Evolutionary conservation across 2,888 invertebrate genomes (phyloP), one percentile per base, ranked within the genome.

Genomic region (Lepidocyrtinus sp.): DNA sequence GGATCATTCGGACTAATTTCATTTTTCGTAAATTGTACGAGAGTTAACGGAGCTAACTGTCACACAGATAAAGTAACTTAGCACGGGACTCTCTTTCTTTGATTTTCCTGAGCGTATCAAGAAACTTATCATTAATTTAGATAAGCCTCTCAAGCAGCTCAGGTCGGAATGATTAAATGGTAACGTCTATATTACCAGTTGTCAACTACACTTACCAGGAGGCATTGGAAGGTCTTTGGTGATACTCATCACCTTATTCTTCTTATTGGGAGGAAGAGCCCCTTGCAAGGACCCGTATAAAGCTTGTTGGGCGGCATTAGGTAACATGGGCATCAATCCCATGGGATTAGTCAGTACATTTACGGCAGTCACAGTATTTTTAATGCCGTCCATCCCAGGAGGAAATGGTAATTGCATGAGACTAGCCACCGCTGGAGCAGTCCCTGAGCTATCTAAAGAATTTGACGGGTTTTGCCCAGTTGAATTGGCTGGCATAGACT

Each of bases 191-290:
- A n/a, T n/a, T n/a, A n/a, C n/a, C 64, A 73, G 69, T 27, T 12
- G 17, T 7, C 25, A 73, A 22, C 24, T 80, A 25, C 65, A 86
- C 87, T 88, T 88, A 94, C 94, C 93, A 83, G 97, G 97, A 26
- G 97, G 98, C 95, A 98, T 95, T 0, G 98, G 98, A 82, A 98
- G 90, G 89, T 96, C 96, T 90, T 95, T 95, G 65, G 88, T 88
- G 87, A 96, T 94, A 85, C 95, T 93, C 84, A 85, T 67, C 45
- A 82, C 50, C 61, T 82, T 82, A 15, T 74, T 24, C 36, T 81
- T 81, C 27, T 77, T 84, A 15, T 71, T 25, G 0, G 81, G 55
- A 50, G 70, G 70, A 36, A 15, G 46, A 17, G 68, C 75, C 17
- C 77, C 82, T 46, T 59, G 71, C 27, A 82, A 27, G 59, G 69